Evolutionary conservation across 2,888 invertebrate genomes (phyloP).

Genomic region (Cartodere bifasciata): DNA sequence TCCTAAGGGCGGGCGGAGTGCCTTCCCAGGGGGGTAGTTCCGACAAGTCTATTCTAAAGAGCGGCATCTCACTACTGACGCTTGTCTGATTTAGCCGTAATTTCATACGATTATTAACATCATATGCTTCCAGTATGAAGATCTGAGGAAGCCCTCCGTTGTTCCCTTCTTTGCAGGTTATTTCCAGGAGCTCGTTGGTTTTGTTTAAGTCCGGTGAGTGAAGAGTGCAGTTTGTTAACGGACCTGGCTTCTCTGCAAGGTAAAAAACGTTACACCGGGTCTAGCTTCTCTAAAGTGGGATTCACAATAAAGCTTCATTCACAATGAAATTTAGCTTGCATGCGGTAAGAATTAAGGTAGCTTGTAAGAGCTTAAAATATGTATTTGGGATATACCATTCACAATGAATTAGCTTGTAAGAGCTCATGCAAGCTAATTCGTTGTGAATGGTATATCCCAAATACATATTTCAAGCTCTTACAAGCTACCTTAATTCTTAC

Average conservation of each 20-base stretch:
- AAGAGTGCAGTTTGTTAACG: slow-evolving; percentile 76
- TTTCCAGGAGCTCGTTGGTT: slow-evolving; percentile 49
- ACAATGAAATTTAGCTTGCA: no score
- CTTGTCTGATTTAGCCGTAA: slow-evolving; percentile 59
- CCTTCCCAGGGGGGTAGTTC: slow-evolving; percentile 41
- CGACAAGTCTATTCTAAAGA: slow-evolving; percentile 49
- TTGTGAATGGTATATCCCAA: no score
- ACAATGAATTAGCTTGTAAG: no score
- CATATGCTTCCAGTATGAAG: slow-evolving; percentile 72
- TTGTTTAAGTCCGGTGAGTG: slow-evolving; percentile 53
- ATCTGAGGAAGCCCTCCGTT: slow-evolving; percentile 81
- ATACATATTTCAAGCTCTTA: no score
- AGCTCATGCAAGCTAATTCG: no score
- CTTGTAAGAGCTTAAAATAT: no score
- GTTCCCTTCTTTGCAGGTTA: slow-evolving; percentile 78
- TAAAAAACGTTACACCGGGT: slow-evolving; percentile 2
- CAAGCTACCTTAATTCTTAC: no score
- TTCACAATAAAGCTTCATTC: no score
- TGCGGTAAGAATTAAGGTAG: no score
- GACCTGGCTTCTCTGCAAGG: slow-evolving; percentile 59
- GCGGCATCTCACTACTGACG: slow-evolving; percentile 41
- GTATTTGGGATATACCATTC: no score
- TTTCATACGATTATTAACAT: slow-evolving; percentile 57
- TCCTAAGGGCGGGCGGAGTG: slow-evolving; percentile 50
- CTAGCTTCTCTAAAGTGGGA: neutral